phyloP scores from a whole-genome alignment of 1,140 invertebrate species.

The Acromyrmex echinatior region DNA sequence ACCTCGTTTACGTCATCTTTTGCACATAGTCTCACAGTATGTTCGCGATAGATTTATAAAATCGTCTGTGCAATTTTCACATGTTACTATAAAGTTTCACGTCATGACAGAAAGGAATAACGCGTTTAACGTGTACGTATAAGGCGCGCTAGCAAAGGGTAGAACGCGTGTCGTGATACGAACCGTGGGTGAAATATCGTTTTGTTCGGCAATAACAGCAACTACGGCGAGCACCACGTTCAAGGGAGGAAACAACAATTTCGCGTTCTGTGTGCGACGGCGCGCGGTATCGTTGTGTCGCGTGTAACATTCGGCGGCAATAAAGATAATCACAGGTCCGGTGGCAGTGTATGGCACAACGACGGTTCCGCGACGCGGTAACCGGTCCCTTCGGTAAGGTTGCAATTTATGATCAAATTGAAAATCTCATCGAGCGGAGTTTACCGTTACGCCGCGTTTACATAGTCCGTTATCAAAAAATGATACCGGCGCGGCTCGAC shows the following conservation, averaged over 20 bases:
- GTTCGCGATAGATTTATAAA: neutral
- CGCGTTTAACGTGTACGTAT: constrained; percentile 9
- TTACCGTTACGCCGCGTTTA: constrained; percentile 25
- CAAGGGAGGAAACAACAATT: constrained; percentile 61
- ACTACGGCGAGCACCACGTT: neutral
- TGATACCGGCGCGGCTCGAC: constrained; percentile 50
- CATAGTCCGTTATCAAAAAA: constrained; percentile 73
- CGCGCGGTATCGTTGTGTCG: constrained; percentile 38
- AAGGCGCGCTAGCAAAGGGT: neutral
- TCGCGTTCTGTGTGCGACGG: constrained; percentile 28
- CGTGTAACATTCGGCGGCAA: constrained; percentile 48
- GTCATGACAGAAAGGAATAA: constrained; percentile 25
- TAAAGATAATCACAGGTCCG: constrained; percentile 72
- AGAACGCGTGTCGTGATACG: neutral
- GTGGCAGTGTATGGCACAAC: constrained; percentile 4
- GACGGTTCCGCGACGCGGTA: constrained; percentile 24
- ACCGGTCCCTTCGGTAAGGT: constrained; percentile 23
- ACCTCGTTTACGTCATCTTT: neutral
- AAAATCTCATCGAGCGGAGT: constrained; percentile 72
- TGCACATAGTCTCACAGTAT: neutral
- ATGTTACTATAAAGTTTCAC: neutral
- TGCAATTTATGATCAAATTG: constrained; percentile 74
- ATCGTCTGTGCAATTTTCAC: neutral
- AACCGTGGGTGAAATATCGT: constrained; percentile 34
- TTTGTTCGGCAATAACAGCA: constrained; percentile 46